Conservation (phyloP, 1,140 invertebrate genomes). For the Fopius arisanus region DNA sequence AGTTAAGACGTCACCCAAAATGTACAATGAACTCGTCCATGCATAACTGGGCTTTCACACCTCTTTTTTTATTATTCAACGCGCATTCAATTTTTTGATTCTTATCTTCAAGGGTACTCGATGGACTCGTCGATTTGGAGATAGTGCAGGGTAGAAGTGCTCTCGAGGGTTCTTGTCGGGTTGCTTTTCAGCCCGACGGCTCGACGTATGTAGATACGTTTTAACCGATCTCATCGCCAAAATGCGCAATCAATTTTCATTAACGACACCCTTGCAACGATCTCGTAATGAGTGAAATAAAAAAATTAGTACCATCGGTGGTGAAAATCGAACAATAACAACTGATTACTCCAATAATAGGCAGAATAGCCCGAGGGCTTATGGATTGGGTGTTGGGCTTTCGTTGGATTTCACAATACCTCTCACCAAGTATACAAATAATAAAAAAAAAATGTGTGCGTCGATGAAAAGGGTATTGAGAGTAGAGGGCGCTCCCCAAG, state of each 20-base stretch:
- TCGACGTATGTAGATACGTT: slow-evolving; percentile 18
- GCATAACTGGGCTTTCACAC: slow-evolving; percentile 62
- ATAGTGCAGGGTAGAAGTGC: slow-evolving; percentile 47
- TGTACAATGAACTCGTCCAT: slow-evolving; percentile 63
- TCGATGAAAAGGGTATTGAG: slow-evolving; percentile 14
- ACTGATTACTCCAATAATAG: slow-evolving; percentile 63
- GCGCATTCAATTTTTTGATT: slow-evolving; percentile 55
- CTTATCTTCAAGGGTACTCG: slow-evolving; percentile 63
- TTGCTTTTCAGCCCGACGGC: slow-evolving; percentile 42
- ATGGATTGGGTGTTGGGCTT: slow-evolving; percentile 60
- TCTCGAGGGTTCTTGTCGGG: slow-evolving; percentile 51
- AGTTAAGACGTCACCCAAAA: slow-evolving; percentile 63
- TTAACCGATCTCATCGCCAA: neutral
- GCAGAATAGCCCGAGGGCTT: slow-evolving; percentile 58
- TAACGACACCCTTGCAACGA: too few species aligned
- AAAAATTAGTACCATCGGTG: slow-evolving; percentile 49
- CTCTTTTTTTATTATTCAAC: slow-evolving; percentile 49
- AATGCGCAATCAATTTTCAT: neutral
- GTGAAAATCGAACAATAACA: slow-evolving; percentile 56
- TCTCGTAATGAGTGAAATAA: too few species aligned
- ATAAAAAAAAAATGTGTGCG: slow-evolving; percentile 42
- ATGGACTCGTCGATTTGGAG: slow-evolving; percentile 60
- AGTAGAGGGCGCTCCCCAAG: slow-evolving; percentile 40
- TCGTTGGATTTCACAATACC: slow-evolving; percentile 52
- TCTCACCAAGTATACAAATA: slow-evolving; percentile 63